These are phyloP conservation scores for Trachelus tabidus DNA, from an alignment of 2,888 invertebrate genomes.

Conservation along the genomic window DNA sequence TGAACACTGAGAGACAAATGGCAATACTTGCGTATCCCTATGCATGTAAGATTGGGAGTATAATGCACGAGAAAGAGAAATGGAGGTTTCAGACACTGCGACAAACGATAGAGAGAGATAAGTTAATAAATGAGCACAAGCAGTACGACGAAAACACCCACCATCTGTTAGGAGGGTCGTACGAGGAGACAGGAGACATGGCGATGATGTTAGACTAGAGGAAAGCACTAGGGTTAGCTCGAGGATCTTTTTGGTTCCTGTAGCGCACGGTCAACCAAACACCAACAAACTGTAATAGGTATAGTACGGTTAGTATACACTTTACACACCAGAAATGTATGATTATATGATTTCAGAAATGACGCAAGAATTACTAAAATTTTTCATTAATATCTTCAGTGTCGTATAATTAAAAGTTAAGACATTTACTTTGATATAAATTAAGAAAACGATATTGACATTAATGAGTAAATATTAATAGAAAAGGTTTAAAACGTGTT, in stretches of 20 bases:
- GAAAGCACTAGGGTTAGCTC: constrained; percentile 97
- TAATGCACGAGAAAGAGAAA: neutral
- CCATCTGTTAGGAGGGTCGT: constrained; percentile 61
- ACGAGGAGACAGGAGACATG: constrained; percentile 62
- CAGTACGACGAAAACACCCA: constrained; percentile 49
- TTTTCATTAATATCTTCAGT: neutral
- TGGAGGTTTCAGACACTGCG: neutral
- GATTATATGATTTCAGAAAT: neutral
- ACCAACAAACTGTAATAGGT: constrained; percentile 88
- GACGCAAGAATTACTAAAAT: neutral
- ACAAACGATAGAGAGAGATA: constrained; percentile 20
- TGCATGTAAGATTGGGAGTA: neutral
- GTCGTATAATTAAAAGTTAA: neutral
- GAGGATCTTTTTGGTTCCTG: constrained; percentile 98
- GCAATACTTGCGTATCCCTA: neutral
- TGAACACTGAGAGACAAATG: neutral
- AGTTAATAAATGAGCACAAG: constrained; percentile 34
- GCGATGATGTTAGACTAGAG: constrained; percentile 77
- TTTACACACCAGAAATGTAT: neutral
- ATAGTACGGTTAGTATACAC: constrained; percentile 21
- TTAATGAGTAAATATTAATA: neutral
- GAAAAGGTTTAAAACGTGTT: neutral
- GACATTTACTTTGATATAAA: neutral
- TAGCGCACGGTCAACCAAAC: constrained; percentile 96
- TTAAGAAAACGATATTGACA: neutral